Percentiles rank a stretch among this genome's conserved stretches.
Conservation (phyloP, 2,113 vertebrate genomes). For the Nematolebias whitei region DNA sequence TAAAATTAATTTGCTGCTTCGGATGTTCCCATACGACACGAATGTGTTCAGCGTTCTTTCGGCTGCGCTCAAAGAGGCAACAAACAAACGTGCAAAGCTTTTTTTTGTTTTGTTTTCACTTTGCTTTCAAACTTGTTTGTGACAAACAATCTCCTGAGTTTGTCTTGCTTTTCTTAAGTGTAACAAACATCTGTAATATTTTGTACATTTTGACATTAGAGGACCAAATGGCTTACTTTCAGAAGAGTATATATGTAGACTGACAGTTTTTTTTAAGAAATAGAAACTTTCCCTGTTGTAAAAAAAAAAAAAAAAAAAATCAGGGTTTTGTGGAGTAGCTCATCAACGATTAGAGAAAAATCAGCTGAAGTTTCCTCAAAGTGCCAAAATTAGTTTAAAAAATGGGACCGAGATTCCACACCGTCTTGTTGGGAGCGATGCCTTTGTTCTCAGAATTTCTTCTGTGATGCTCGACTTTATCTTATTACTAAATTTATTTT, state of each 20-base stretch:
- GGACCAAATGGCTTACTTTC: constrained; percentile 79
- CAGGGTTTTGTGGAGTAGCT: constrained; percentile 11
- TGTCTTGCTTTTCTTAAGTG: constrained; percentile 55
- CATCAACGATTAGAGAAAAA: constrained; percentile 33
- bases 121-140: constrained; percentile 60
- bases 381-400: constrained; percentile 69
- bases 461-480: constrained; percentile 51
- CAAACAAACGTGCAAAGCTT: constrained; percentile 14
- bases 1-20: not conserved
- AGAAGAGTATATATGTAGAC: constrained; percentile 75
- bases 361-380: constrained; percentile 37
- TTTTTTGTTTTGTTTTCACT: constrained; percentile 12
- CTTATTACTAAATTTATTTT: constrained; percentile 59
- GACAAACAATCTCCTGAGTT: constrained; percentile 55
- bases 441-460: constrained; percentile 58
- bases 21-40: constrained; percentile 33
- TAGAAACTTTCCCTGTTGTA: constrained; percentile 21
- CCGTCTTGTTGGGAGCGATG: constrained; percentile 47
- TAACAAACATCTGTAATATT: constrained; percentile 70
- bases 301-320: too few species aligned
- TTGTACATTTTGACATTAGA: constrained; percentile 80
- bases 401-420: constrained; percentile 44
- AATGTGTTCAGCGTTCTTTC: constrained; percentile 19
- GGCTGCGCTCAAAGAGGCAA: constrained; percentile 17
- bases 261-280: constrained; percentile 63